These are phyloP conservation scores for Cancer borealis DNA, from an alignment of 2,888 invertebrate genomes.

Conservation along the genomic window DNA sequence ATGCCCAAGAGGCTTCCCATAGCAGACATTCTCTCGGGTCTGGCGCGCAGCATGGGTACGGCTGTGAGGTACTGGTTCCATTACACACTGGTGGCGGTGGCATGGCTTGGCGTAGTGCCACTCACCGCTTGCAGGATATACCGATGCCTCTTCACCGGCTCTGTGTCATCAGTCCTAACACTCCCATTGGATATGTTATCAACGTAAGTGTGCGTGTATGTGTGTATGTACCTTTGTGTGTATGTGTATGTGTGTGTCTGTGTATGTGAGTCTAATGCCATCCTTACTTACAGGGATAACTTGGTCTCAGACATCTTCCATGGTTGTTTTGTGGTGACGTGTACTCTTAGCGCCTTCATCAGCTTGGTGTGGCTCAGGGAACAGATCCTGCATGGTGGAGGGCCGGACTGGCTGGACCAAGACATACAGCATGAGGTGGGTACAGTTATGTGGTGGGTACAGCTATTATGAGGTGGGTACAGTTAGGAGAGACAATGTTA, in stretches of 20 bases:
- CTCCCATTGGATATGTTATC: slow-evolving; percentile 95
- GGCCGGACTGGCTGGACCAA: slow-evolving; percentile 96
- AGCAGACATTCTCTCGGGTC: slow-evolving; percentile 93
- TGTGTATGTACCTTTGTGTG: neutral
- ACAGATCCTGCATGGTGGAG: slow-evolving; percentile 98
- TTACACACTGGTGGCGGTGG: slow-evolving; percentile 96
- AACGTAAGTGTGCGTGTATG: slow-evolving; percentile 82
- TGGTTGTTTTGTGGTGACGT: slow-evolving; percentile 97
- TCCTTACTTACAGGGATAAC: slow-evolving; percentile 84
- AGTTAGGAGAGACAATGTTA: neutral
- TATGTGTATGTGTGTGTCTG: neutral
- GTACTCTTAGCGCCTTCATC: slow-evolving; percentile 97
- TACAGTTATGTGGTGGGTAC: neutral
- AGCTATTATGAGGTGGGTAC: neutral
- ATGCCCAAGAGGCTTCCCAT: slow-evolving; percentile 99
- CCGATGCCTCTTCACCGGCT: slow-evolving; percentile 94
- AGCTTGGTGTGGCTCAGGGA: slow-evolving; percentile 98
- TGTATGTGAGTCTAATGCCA: neutral
- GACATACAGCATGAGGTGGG: slow-evolving; percentile 80
- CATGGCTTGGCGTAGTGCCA: slow-evolving; percentile 98
- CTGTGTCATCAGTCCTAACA: slow-evolving; percentile 88
- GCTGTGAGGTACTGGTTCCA: slow-evolving; percentile 98
- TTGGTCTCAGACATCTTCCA: slow-evolving; percentile 95
- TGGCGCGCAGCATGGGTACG: slow-evolving; percentile 92
- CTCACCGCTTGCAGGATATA: slow-evolving; percentile 97